phyloP scores from a whole-genome alignment of 2,113 vertebrate species.

The Pantherophis guttatus region DNA sequence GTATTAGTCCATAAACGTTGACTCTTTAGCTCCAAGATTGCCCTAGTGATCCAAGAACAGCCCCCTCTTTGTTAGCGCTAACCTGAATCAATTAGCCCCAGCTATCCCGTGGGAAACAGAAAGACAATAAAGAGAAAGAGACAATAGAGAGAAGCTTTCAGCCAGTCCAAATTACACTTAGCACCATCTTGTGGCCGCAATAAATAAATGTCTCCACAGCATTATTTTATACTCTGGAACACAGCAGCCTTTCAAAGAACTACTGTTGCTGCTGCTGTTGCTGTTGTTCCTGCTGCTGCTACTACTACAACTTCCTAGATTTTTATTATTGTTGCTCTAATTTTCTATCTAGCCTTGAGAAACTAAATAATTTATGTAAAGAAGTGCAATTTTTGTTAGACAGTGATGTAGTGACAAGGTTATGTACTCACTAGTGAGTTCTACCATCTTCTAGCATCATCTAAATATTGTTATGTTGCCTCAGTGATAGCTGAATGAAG shows the following conservation, averaged over 20 bases:
- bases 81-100: neutral
- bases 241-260: neutral
- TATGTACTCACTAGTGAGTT: neutral
- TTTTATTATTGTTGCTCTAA: neutral
- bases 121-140: neutral
- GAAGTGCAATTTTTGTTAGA: neutral
- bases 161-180: slow-evolving; percentile 15
- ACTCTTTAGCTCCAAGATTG: neutral
- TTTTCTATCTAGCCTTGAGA: neutral
- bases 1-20: neutral
- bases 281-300: neutral
- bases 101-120: neutral
- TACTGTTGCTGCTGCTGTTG: neutral
- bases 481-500: neutral
- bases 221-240: neutral
- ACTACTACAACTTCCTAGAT: neutral
- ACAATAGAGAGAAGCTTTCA: neutral
- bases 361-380: neutral
- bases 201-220: neutral
- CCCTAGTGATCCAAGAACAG: slow-evolving; percentile 4
- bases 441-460: neutral
- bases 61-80: neutral
- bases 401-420: neutral
- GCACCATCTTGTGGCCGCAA: slow-evolving; percentile 22
- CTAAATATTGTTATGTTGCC: neutral